Base-by-base conservation (phyloP, 2,113 vertebrate species). In the Prinia subflava region DNA sequence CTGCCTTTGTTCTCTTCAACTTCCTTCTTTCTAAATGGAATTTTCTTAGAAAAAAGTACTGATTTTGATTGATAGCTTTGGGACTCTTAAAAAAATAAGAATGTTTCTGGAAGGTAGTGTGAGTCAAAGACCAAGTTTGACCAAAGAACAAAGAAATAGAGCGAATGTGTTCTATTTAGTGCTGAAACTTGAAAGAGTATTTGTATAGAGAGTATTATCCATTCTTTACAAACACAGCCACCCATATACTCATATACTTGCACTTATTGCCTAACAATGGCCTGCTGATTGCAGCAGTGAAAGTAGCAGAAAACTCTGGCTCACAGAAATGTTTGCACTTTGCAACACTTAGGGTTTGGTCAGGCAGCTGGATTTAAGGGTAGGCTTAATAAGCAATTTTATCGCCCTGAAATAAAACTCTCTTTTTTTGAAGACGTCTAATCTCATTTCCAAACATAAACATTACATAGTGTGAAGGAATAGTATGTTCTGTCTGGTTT, bases 1-100 rank as follows among this genome's bases (percentile, higher is more conserved):
- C 94, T 25, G 83, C 79, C 90, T 97, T 96, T 97, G 92, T 97
- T 96, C 88, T 97, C 60, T 76, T 86, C 49, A 74, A 97, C 97
- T 98, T 98, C 98, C 98, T 97, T 98, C 96, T 98, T 97, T 97
- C 93, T 96, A 88, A 97, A 97, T 94, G 97, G 95, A 97, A 96
- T 97, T 98, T 98, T 98, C 96, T 97, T 95, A 95, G 87, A 91
- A 96, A 97, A 96, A 95, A 88, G 55, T 71, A 80, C 42, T 94
- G 81, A 78, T 92, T 97, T 96, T 95, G 89, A 93, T 77, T 95
- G 57, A 95, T 89, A 91, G 73, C 90, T 97, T 96, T 15, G 22
- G 88, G 68, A 94, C 62, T 81, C 75, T 68, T 65, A 31, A 87
- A 92, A 64, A 82, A 89, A 75, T 23, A 80, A 87, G 83, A 95